Percentiles rank a stretch among this genome's conserved stretches.
Evolutionary conservation across 2,113 vertebrate species (phyloP).

Genomic region (Hippolais icterina): DNA sequence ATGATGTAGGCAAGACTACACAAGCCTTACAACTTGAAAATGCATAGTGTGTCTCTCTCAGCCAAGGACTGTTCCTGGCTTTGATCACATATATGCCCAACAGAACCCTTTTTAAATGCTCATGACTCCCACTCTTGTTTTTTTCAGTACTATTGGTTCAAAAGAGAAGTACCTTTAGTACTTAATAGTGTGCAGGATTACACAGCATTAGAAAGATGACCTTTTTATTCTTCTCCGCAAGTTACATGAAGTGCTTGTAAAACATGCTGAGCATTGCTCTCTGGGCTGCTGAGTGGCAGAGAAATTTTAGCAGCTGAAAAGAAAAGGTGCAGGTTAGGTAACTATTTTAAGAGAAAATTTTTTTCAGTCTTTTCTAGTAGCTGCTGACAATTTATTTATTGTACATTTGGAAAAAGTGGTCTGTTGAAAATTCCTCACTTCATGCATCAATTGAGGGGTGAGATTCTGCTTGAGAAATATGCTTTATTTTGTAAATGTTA

Average conservation of each 20-base stretch:
- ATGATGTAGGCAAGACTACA: neutral
- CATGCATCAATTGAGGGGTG: neutral
- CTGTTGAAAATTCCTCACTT: neutral
- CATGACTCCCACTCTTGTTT: neutral
- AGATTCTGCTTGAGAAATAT: neutral
- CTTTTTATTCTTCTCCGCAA: neutral
- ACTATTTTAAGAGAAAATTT: neutral
- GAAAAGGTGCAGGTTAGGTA: slow-evolving; percentile 26
- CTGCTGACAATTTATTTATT: neutral
- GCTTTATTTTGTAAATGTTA: neutral
- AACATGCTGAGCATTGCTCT: slow-evolving; percentile 34
- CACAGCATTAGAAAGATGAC: slow-evolving; percentile 23
- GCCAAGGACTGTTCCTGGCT: neutral
- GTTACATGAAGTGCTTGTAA: slow-evolving; percentile 46
- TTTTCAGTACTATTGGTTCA: neutral
- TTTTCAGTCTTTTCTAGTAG: neutral
- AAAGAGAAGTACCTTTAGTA: neutral
- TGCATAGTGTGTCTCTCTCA: neutral
- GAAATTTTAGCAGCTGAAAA: slow-evolving; percentile 51
- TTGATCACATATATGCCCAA: neutral
- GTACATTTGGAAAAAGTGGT: neutral
- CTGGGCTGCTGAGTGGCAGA: slow-evolving; percentile 32
- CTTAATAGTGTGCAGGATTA: neutral
- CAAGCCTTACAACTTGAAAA: neutral
- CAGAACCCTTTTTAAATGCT: neutral